Conservation (phyloP, 2,113 vertebrate species). For the Notechis scutatus region DNA sequence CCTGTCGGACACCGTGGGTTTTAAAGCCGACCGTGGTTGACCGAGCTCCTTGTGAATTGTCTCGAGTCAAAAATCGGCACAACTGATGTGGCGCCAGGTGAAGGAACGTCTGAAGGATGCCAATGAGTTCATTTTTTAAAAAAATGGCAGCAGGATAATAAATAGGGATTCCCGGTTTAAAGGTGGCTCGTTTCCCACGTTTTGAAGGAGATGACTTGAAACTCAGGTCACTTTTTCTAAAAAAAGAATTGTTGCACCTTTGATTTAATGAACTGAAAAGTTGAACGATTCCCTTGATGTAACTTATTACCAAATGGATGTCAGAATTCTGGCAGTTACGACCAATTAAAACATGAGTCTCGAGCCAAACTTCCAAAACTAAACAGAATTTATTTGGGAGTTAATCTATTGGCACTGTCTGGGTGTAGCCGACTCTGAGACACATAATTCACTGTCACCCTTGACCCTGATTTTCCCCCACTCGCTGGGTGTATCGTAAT, state of each 20-base stretch:
- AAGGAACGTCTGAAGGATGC: neutral
- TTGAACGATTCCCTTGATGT: neutral
- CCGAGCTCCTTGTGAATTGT: neutral
- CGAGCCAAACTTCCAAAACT: too few relatives aligned
- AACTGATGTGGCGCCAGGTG: neutral
- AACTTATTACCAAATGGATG: too few relatives aligned
- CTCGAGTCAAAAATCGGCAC: neutral
- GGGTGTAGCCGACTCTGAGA: too few relatives aligned
- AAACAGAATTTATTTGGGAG: too few relatives aligned
- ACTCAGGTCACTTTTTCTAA: neutral
- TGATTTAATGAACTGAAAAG: neutral
- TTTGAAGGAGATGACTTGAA: neutral
- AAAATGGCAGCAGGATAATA: neutral
- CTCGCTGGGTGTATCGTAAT: too few relatives aligned
- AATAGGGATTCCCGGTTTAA: neutral
- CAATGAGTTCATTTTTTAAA: neutral
- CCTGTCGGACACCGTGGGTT: neutral
- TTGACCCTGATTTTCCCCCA: too few relatives aligned
- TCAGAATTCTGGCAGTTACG: too few relatives aligned
- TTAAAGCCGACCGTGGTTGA: neutral
- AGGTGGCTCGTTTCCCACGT: neutral
- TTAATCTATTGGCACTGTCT: too few relatives aligned
- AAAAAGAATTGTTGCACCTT: too few relatives aligned
- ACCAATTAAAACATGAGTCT: too few relatives aligned
- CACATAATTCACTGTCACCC: too few relatives aligned